Evolutionary conservation across 2,888 invertebrate genomes (phyloP), one percentile per base, ranked within the genome.

Genomic region (Hybos culiciformis): DNA sequence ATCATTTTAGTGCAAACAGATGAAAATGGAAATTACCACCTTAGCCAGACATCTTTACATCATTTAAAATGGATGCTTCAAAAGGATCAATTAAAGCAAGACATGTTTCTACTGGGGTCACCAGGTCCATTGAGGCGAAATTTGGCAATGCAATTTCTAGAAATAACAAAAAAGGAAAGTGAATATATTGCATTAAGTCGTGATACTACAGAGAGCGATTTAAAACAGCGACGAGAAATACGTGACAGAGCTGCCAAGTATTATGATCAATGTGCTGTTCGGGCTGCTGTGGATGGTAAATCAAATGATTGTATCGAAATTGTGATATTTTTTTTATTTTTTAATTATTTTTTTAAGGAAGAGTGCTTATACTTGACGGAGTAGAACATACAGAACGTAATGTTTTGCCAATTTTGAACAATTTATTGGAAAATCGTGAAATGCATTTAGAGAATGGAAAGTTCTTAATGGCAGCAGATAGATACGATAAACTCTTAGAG

Each of bases 361-460:
- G 94, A 37, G 75, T 94, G 11, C 71, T 97, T 14, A 74, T 97
- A 3, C 70, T 97, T 44, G 96, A 97, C 65, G 97, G 96, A 2
- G 90, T 97, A 43, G 96, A 97, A 70, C 94, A 96, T 62, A 93
- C 94, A 0, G 97, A 97, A 62, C 73, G 96, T 39, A 97, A 97
- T 71, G 96, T 97, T 33, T 69, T 97, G 46, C 96, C 96, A 26
- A 86, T 97, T 38, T 70, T 97, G 32, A 97, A 97, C 66, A 97
- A 97, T 69, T 71, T 97, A 42, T 69, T 97, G 41, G 96, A 97
- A 68, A 97, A 97, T 66, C 74, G 96, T 44, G 97, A 97, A 69
- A 96, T 97, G 94, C 92, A 96, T 66, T 70, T 97, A 47, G 96
- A 97, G 69, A 96, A 96, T 70, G 97, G 97, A 0, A 71, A 93